Conservation (phyloP, 2,888 invertebrate species). For the Rhingia campestris region DNA sequence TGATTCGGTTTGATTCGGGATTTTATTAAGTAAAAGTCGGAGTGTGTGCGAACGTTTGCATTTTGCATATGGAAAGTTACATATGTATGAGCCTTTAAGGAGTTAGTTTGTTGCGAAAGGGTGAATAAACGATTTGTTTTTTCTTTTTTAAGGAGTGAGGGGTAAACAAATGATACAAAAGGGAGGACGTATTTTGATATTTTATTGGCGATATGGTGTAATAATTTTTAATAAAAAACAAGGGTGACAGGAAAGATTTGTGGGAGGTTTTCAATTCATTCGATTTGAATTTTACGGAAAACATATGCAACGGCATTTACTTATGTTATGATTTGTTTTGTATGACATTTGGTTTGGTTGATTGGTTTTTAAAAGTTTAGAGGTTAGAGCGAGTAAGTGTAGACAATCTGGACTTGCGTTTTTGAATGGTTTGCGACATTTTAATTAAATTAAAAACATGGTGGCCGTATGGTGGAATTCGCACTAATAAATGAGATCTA, state of each 20-base stretch:
- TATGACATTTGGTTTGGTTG: too few relatives aligned
- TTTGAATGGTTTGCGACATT: too few relatives aligned
- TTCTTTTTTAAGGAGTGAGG: constrained; percentile 11
- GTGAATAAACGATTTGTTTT: constrained; percentile 55
- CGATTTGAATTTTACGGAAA: constrained; percentile 40
- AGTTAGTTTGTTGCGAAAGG: constrained; percentile 39
- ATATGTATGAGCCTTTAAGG: neutral
- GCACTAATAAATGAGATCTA: too few relatives aligned
- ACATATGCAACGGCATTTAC: constrained; percentile 48
- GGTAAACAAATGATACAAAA: constrained; percentile 9
- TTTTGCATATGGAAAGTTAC: constrained; percentile 34
- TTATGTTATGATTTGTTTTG: constrained; percentile 1
- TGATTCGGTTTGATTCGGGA: constrained; percentile 53
- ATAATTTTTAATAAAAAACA: constrained; percentile 53
- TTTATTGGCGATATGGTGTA: constrained; percentile 57
- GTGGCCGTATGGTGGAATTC: too few relatives aligned
- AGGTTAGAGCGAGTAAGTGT: too few relatives aligned
- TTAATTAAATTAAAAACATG: too few relatives aligned
- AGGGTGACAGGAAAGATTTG: constrained; percentile 41
- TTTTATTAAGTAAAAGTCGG: constrained; percentile 62
- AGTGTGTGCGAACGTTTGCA: constrained; percentile 30
- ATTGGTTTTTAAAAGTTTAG: too few relatives aligned
- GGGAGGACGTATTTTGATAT: constrained; percentile 34
- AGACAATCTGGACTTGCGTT: too few relatives aligned
- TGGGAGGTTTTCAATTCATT: constrained; percentile 23